Base-by-base conservation (phyloP, 2,113 vertebrate species). In the Menidia beryllina region DNA sequence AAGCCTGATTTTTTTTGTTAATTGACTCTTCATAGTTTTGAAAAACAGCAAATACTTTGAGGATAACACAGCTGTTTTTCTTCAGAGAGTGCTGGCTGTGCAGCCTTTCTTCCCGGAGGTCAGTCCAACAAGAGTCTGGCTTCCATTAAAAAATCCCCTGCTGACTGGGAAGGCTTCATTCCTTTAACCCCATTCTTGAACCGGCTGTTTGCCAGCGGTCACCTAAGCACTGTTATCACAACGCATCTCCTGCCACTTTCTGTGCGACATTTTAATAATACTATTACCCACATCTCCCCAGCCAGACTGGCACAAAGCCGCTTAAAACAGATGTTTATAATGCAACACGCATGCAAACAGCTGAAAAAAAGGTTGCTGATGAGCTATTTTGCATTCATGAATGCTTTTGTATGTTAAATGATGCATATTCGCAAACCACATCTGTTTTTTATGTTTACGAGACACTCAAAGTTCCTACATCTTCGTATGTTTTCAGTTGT, bases 101-200 rank as follows among this genome's bases (percentile, higher is more conserved):
- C 86, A 84, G 77, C 49, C 26, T 21, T 25, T 54, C 71, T 84
- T 87, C 79, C 85, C 52, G 72, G 80, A 91, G 86, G 86, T 90
- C 79, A 90, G 63, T 86, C 73, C 78, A 84, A 69, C 69, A 64
- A 62, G 49, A 75, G 83, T 85, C 90, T 93, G 91, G 69, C 90
- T 91, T 88, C 77, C 81, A 88, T 92, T 91, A 93, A 48, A n/a
- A 62, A 59, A 82, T 87, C 84, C 87, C 88, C 86, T 20, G 75
- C 86, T 86, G 85, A 88, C 82, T 87, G 83, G 62, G 79, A 78
- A 79, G 60, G 68, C 47, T 75, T 74, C 23, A 26, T 64, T 74
- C 57, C 45, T 84, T 85, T 81, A 89, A 88, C 87, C 78, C 73
- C 62, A 50, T 55, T 24, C 69, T 79, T 72, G 64, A 72, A 45